Percentiles rank a stretch among this genome's conserved stretches.
Conservation (phyloP, 2,113 vertebrate species). For the Salvelinus namaycush region DNA sequence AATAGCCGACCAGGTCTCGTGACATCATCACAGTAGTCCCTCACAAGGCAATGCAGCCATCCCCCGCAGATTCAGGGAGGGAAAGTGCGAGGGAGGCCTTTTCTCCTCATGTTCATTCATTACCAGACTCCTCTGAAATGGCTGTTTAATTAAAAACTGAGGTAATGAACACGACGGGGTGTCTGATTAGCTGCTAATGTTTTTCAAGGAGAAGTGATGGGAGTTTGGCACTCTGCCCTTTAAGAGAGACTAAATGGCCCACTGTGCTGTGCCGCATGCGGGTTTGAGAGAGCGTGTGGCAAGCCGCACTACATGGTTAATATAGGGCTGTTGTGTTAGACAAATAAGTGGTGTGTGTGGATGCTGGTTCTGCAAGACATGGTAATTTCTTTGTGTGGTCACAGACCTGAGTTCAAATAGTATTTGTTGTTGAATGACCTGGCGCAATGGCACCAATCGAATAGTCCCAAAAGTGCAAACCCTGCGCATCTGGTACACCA, state of each 20-base stretch:
- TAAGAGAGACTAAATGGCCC: background rate
- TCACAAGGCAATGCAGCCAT: background rate
- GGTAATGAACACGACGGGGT: conserved; percentile 61
- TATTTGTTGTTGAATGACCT: too few species aligned
- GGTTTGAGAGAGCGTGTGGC: background rate
- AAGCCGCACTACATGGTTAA: background rate
- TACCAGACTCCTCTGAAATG: conserved; percentile 57
- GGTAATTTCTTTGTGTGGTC: too few species aligned
- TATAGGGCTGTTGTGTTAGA: background rate
- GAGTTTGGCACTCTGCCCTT: background rate
- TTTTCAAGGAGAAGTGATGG: background rate
- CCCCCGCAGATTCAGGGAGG: background rate
- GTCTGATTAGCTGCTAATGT: conserved; percentile 45
- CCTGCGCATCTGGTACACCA: too few species aligned
- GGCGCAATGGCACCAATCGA: too few species aligned
- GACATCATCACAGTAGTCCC: background rate
- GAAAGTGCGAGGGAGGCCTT: conserved; percentile 17
- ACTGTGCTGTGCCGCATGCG: too few species aligned
- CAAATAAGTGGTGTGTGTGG: too few species aligned
- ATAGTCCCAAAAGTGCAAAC: too few species aligned
- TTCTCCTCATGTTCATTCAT: conserved; percentile 29
- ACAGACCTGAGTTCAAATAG: too few species aligned
- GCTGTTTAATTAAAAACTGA: conserved; percentile 70
- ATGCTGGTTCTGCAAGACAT: too few species aligned
- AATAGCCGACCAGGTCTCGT: background rate